Percentiles rank a stretch among this genome's conserved stretches.
These are phyloP conservation scores for Ryuthela nishihirai DNA, from an alignment of 2,888 invertebrate genomes.

Conservation along the genomic window DNA sequence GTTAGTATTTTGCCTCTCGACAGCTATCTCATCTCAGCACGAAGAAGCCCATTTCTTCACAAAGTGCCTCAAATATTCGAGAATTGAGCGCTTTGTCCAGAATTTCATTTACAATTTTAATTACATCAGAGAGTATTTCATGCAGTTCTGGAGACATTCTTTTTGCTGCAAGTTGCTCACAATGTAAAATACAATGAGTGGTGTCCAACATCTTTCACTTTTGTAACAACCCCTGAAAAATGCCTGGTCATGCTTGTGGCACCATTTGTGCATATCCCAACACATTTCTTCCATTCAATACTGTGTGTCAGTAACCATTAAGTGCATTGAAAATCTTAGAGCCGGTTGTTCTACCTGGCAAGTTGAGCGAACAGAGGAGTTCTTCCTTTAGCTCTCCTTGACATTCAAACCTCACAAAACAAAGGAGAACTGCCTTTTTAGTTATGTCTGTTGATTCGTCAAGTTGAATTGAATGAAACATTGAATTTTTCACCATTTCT, in stretches of 20 bases:
- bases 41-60: constrained; percentile 1
- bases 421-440: too few relatives aligned
- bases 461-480: too few relatives aligned
- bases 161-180: constrained; percentile 7
- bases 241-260: constrained; percentile 2
- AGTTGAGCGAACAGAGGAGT: too few relatives aligned
- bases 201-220: background rate
- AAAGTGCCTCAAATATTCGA: background rate
- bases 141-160: constrained; percentile 1
- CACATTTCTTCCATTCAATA: constrained; percentile 1
- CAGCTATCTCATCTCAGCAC: constrained; percentile 7
- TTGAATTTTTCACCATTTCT: too few relatives aligned
- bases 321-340: too few relatives aligned
- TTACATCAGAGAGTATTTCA: constrained; percentile 3
- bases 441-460: too few relatives aligned
- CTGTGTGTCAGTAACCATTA: too few relatives aligned
- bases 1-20: constrained; percentile 1
- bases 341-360: too few relatives aligned
- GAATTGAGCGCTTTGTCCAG: background rate
- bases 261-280: background rate
- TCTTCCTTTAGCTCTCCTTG: too few relatives aligned
- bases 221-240: constrained; percentile 4
- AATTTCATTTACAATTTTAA: constrained; percentile 3
- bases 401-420: too few relatives aligned
- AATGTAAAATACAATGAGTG: constrained; percentile 11